phyloP scores from a whole-genome alignment of 2,797 vertebrate species.

The Kryptolebias ocellatus region DNA sequence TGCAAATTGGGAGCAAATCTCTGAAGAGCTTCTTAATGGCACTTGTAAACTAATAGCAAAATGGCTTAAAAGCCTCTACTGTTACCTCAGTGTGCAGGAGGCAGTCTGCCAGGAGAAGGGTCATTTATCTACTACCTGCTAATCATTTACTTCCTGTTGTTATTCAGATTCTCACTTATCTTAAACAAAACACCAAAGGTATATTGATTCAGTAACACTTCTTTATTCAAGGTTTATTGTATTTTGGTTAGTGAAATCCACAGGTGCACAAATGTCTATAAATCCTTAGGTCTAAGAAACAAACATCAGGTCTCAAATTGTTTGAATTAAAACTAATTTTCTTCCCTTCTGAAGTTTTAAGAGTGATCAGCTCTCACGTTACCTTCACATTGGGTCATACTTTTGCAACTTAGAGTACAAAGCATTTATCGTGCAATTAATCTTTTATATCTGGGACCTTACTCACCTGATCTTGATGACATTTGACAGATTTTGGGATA shows the following conservation, averaged over 20 bases:
- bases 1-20: slow-evolving; percentile 60
- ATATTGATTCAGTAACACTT: slow-evolving; percentile 15
- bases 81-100: slow-evolving; percentile 46
- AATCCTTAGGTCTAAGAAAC: neutral
- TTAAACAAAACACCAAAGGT: slow-evolving; percentile 11
- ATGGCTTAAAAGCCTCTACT: slow-evolving; percentile 62
- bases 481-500: too few species aligned
- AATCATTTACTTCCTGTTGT: slow-evolving; percentile 39
- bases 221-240: slow-evolving; percentile 12
- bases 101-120: slow-evolving; percentile 34
- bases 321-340: neutral
- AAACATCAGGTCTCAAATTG: slow-evolving; percentile 9
- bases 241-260: slow-evolving; percentile 8
- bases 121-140: slow-evolving; percentile 25
- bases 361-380: neutral
- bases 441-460: neutral
- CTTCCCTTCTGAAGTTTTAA: neutral
- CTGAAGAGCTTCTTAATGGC: slow-evolving; percentile 65
- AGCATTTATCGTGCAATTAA: neutral
- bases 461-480: too few species aligned
- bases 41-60: slow-evolving; percentile 68
- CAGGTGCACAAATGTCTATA: neutral
- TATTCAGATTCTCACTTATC: slow-evolving; percentile 20
- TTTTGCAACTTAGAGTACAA: neutral
- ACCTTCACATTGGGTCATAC: neutral